Conservation (phyloP, 2,888 invertebrate species). For the Xanthorhoe designata region DNA sequence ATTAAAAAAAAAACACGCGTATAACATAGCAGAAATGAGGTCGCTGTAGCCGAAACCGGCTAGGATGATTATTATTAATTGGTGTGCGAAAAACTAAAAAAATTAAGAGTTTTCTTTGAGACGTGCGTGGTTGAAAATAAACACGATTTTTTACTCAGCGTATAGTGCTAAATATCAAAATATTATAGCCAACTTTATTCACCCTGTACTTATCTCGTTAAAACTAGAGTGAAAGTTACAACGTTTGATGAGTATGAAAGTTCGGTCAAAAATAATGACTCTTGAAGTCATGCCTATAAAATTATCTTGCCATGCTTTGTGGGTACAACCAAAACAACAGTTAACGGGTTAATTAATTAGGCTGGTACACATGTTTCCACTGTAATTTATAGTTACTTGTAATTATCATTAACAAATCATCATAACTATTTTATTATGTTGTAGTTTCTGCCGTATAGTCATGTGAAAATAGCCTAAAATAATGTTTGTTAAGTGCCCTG, state of each 20-base stretch:
- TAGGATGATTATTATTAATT: too few species aligned
- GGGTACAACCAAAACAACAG: constrained; percentile 15
- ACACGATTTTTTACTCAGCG: too few species aligned
- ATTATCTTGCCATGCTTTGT: constrained; percentile 14
- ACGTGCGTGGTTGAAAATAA: too few species aligned
- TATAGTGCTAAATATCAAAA: too few species aligned
- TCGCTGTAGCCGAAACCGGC: too few species aligned
- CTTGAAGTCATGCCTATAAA: background rate
- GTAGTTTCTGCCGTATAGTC: background rate
- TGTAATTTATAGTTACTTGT: background rate
- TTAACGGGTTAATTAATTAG: constrained; percentile 21
- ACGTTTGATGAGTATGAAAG: constrained; percentile 1
- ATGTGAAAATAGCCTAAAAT: too few species aligned
- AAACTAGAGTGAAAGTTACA: background rate
- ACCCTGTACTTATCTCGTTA: background rate
- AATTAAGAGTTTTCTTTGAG: too few species aligned
- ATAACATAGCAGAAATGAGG: too few species aligned
- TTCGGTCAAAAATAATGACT: background rate
- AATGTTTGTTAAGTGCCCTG: background rate
- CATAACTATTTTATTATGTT: background rate
- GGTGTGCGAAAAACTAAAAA: too few species aligned
- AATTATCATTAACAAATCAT: background rate
- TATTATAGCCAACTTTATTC: too few species aligned
- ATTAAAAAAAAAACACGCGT: too few species aligned
- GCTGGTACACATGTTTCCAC: constrained; percentile 16